Evolutionary conservation across 2,888 invertebrate species (phyloP).

Genomic region (Pocota personata): DNA sequence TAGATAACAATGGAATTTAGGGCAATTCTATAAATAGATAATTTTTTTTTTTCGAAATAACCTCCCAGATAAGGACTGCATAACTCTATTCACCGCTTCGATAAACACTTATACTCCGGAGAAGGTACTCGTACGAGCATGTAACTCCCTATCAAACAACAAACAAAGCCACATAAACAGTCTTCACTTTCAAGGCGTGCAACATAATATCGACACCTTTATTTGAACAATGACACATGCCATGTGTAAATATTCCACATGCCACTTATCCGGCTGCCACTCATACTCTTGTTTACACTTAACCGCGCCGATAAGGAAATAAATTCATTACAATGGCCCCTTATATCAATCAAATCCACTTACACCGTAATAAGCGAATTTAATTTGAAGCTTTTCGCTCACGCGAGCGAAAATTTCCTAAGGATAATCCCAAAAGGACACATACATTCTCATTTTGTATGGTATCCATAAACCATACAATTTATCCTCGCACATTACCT

Average conservation of each 20-base stretch:
- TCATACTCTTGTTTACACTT: conserved; percentile 31
- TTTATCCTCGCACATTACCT: conserved; percentile 71
- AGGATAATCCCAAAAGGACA: conserved; percentile 47
- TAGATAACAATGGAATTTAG: conserved; percentile 52
- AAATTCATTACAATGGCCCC: conserved; percentile 54
- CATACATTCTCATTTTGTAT: conserved; percentile 60
- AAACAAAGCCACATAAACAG: conserved; percentile 37
- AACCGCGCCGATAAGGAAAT: conserved; percentile 51
- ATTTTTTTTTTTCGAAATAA: conserved; percentile 6
- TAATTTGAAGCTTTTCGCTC: conserved; percentile 66
- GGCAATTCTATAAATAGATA: conserved; percentile 21
- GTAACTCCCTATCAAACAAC: conserved; percentile 26
- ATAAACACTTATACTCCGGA: conserved; percentile 1
- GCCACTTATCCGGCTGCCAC: not conserved
- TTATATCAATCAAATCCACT: conserved; percentile 70
- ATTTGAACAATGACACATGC: conserved; percentile 58
- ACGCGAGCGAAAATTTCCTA: conserved; percentile 43
- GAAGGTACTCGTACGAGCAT: too few relatives aligned
- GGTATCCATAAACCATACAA: conserved; percentile 65
- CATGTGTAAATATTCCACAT: not conserved
- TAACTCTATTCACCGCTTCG: conserved; percentile 2
- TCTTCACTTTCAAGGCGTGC: conserved; percentile 11
- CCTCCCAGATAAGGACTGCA: conserved; percentile 10
- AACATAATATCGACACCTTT: conserved; percentile 42
- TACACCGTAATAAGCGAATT: conserved; percentile 61